These are phyloP conservation scores for Euproctis similis DNA, from an alignment of 2,888 invertebrate genomes.

Conservation along the genomic window DNA sequence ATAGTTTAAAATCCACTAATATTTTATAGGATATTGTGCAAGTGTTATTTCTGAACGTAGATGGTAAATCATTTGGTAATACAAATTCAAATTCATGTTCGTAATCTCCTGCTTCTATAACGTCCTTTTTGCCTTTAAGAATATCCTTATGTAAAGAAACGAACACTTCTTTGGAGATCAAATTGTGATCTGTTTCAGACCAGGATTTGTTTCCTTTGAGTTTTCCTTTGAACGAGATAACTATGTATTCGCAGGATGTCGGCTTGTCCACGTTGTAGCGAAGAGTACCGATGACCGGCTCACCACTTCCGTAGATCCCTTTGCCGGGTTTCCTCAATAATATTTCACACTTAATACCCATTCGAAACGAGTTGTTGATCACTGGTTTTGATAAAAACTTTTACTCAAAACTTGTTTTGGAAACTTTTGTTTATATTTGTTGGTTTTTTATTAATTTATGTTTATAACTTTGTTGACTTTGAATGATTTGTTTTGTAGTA, in stretches of 20 bases:
- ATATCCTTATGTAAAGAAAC: background rate
- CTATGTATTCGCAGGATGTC: conserved; percentile 14
- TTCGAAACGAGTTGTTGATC: background rate
- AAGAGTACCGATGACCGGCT: conserved; percentile 18
- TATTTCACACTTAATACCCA: conserved; percentile 20
- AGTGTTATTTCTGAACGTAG: conserved; percentile 6
- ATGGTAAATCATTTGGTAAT: conserved; percentile 10
- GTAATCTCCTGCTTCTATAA: conserved; percentile 1
- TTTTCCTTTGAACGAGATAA: conserved; percentile 20
- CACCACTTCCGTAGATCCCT: conserved; percentile 18
- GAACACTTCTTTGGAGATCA: conserved; percentile 2
- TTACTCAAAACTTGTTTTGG: too few relatives aligned
- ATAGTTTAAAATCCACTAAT: conserved; percentile 3
- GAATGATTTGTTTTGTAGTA: background rate
- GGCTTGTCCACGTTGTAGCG: conserved; percentile 20
- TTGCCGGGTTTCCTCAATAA: conserved; percentile 13
- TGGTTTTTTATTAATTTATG: too few relatives aligned
- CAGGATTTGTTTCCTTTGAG: conserved; percentile 13
- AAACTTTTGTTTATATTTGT: too few relatives aligned
- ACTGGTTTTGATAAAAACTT: too few relatives aligned
- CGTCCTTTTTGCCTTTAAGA: background rate
- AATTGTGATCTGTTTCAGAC: conserved; percentile 1
- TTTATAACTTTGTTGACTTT: too few relatives aligned
- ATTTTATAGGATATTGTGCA: conserved; percentile 11
- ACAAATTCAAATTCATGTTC: conserved; percentile 8